These are phyloP conservation scores for Aphelenchoides besseyi DNA, from an alignment of 1,140 invertebrate species.

Conservation along the genomic window DNA sequence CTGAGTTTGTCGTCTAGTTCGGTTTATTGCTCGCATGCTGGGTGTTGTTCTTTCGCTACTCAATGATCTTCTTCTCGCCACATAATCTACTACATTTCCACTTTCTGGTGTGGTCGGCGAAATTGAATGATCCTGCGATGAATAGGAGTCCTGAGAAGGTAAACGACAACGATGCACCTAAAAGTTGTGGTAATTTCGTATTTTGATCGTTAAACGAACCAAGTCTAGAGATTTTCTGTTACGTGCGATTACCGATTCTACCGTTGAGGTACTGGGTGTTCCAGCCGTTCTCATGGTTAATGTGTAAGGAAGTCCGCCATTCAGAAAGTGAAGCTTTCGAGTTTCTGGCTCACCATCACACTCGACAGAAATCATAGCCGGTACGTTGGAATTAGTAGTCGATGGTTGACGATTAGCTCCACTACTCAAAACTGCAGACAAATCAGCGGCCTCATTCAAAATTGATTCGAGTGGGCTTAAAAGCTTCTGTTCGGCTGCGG, in stretches of 20 bases:
- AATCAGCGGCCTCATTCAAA: slow-evolving; percentile 36
- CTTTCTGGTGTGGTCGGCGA: slow-evolving; percentile 47
- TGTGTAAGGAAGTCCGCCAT: slow-evolving; percentile 43
- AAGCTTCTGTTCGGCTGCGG: slow-evolving; percentile 18
- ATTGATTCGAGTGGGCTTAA: slow-evolving; percentile 44
- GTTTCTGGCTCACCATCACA: slow-evolving; percentile 42
- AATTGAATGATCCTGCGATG: slow-evolving; percentile 51
- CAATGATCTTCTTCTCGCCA: slow-evolving; percentile 27
- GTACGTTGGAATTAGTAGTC: not conserved
- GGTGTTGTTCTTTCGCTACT: slow-evolving; percentile 23
- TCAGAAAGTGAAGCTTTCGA: slow-evolving; percentile 40
- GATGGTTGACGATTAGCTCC: not conserved
- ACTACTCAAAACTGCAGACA: slow-evolving; percentile 20
- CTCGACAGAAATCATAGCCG: slow-evolving; percentile 38
- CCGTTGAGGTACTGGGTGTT: not conserved
- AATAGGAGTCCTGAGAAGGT: slow-evolving; percentile 45
- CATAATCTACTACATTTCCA: slow-evolving; percentile 36
- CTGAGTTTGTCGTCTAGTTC: slow-evolving; percentile 28
- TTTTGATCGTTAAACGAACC: slow-evolving; percentile 22
- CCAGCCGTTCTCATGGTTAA: slow-evolving; percentile 37
- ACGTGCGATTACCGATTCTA: slow-evolving; percentile 12
- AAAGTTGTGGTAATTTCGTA: slow-evolving; percentile 8
- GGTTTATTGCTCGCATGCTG: slow-evolving; percentile 12
- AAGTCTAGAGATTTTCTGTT: slow-evolving; percentile 42
- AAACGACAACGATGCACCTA: slow-evolving; percentile 48